These are phyloP conservation scores for Ricordea florida DNA, from an alignment of 92 coral and sea anemone genomes.

Conservation along the genomic window DNA sequence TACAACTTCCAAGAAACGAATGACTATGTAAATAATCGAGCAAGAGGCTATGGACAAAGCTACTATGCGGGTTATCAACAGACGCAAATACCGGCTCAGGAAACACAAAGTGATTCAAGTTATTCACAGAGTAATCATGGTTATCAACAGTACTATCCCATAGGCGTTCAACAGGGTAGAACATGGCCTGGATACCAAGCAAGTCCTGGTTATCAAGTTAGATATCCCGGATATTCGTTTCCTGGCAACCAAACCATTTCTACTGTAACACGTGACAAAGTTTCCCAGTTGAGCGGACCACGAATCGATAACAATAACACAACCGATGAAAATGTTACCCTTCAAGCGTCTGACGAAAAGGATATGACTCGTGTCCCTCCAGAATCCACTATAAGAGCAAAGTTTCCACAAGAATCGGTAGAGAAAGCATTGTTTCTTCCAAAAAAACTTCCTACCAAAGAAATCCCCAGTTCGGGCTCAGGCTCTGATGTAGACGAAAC, in stretches of 20 bases:
- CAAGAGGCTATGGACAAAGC: not conserved
- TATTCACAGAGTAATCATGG: not conserved
- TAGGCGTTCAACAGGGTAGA: too few species aligned
- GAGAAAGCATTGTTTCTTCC: not conserved
- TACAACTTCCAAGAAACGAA: not conserved
- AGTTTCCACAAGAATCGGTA: not conserved
- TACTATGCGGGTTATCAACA: too few species aligned
- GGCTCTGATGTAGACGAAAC: constrained; percentile 15
- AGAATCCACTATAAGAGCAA: not conserved
- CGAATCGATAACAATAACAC: not conserved
- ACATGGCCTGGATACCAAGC: not conserved
- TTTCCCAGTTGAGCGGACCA: not conserved
- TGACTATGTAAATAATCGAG: not conserved
- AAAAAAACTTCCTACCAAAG: not conserved
- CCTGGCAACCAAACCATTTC: not conserved
- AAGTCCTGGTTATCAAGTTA: not conserved
- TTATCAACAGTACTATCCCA: not conserved
- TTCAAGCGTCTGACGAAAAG: not conserved
- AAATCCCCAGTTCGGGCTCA: not conserved
- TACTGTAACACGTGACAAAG: not conserved
- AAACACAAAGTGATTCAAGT: too few species aligned
- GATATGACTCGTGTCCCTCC: not conserved
- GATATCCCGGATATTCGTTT: not conserved
- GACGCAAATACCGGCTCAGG: too few species aligned
- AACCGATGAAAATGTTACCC: not conserved